Base-by-base conservation (phyloP, 2,797 vertebrate species). In the Mormyrus hasselquistii region DNA sequence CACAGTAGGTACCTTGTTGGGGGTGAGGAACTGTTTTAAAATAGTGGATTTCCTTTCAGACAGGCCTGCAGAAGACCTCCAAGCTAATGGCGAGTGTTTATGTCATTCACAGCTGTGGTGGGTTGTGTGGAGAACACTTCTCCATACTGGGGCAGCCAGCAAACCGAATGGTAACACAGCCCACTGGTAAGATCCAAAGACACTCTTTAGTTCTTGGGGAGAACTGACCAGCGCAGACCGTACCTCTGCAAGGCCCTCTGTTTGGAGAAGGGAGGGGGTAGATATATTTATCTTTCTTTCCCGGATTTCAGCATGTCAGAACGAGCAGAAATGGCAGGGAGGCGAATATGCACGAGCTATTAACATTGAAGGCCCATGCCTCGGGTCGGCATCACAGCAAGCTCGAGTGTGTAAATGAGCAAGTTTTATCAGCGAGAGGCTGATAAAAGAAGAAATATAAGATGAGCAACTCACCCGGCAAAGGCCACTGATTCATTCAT, bases 351-450 rank as follows among this genome's bases (percentile, higher is more conserved):
- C 53, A 41, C 73, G 22, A 50, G 49, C 47, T 84, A 69, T 90
- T 90, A 90, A 91, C 91, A 92, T 90, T 91, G 86, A 90, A 88
- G 38, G 34, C 55, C 19, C 19, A 49, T 57, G 88, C 88, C 73
- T 90, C 55, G 88, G 89, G 90, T 69, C 8, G 55, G 53, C 7
- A 50, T 76, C 82, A 47, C 5, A 3, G 79, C 52, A 49, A 16
- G 87, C 88, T 2, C n/a, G 19, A 50, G 52, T n/a, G 65, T 38
- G 22, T 4, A 87, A 89, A 65, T 6, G 53, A 16, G 34, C 9
- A 19, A 8, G 34, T 87, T 62, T 49, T 65, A 87, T 49, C 86
- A 47, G 38, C 53, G 14, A 86, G 25, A 25, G 49, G 50, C 29
- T 38, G 55, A 59, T 34, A 62, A 87, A 55, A n/a, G 89, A 5